Conservation (phyloP, 2,888 invertebrate genomes). For the Diaprepes abbreviatus region DNA sequence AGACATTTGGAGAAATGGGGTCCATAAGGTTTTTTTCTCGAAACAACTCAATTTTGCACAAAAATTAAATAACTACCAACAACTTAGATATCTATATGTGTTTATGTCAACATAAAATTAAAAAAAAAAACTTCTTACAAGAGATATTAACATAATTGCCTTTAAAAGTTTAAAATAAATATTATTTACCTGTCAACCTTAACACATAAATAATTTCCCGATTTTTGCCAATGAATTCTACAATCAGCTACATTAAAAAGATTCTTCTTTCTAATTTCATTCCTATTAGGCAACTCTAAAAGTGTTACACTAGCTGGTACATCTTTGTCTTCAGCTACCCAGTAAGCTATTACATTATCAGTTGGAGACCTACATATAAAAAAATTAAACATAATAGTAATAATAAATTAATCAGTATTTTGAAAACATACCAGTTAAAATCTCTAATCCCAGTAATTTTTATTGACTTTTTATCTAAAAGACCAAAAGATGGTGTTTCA, state of each 20-base stretch:
- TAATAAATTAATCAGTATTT: neutral
- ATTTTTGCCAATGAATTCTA: slow-evolving; percentile 99
- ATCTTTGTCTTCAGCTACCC: slow-evolving; percentile 98
- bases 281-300: slow-evolving; percentile 91
- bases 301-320: slow-evolving; percentile 96
- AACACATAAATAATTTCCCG: slow-evolving; percentile 96
- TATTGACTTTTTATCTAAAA: slow-evolving; percentile 94
- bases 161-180: too few species aligned
- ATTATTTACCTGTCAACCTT: slow-evolving; percentile 82
- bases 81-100: too few species aligned
- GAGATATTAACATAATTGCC: neutral
- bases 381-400: neutral
- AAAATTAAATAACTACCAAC: too few species aligned
- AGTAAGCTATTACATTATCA: slow-evolving; percentile 93
- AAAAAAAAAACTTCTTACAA: too few species aligned
- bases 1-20: too few species aligned
- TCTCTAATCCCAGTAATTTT: slow-evolving; percentile 91
- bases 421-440: slow-evolving; percentile 88
- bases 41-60: too few species aligned
- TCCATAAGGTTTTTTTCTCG: too few species aligned
- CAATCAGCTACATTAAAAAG: slow-evolving; percentile 98
- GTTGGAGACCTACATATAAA: slow-evolving; percentile 90
- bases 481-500: slow-evolving; percentile 95
- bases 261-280: slow-evolving; percentile 92
- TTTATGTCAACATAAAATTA: too few species aligned